A percentile compares a stretch with the other conserved stretches of the same genome.
These are phyloP conservation scores for Drosophila subsilvestris DNA, from an alignment of 2,888 invertebrate species.

Conservation along the genomic window DNA sequence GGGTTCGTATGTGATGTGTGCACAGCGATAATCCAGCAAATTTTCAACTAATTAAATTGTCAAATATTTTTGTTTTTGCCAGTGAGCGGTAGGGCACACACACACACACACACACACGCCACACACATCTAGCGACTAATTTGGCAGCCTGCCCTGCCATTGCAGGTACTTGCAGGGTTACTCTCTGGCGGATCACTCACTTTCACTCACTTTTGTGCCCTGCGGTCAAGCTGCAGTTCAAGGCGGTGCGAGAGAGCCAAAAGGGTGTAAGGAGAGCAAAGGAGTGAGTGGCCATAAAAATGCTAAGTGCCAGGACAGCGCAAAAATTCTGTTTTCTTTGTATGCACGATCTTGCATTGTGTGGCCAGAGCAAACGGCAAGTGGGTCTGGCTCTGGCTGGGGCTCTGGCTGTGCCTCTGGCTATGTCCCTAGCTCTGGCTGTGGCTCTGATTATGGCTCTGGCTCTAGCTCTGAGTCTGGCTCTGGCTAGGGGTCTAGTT, in stretches of 20 bases:
- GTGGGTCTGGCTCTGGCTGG: background rate
- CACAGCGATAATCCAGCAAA: conserved; percentile 72
- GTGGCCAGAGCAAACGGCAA: conserved; percentile 63
- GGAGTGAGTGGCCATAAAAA: conserved; percentile 23
- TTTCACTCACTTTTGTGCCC: too few relatives aligned
- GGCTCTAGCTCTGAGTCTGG: too few relatives aligned
- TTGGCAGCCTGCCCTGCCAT: background rate
- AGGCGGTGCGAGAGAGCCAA: too few relatives aligned
- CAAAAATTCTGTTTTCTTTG: conserved; percentile 65
- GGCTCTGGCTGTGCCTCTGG: too few relatives aligned
- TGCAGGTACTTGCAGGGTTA: too few relatives aligned
- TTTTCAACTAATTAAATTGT: conserved; percentile 83
- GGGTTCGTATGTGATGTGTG: conserved; percentile 18
- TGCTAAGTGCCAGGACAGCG: too few relatives aligned
- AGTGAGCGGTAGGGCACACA: conserved; percentile 1
- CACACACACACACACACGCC: background rate
- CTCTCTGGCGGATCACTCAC: too few relatives aligned
- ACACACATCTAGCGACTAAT: background rate
- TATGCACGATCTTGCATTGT: too few relatives aligned
- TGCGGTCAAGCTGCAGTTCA: too few relatives aligned
- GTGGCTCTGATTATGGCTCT: too few relatives aligned
- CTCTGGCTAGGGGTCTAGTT: too few relatives aligned
- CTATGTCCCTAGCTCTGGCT: too few relatives aligned
- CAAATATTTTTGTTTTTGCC: conserved; percentile 79
- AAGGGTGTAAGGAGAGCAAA: background rate